A percentile compares a stretch with the other conserved stretches of the same genome.
These are phyloP conservation scores for Nibea coibor DNA, from an alignment of 2,113 vertebrate genomes.

Conservation along the genomic window DNA sequence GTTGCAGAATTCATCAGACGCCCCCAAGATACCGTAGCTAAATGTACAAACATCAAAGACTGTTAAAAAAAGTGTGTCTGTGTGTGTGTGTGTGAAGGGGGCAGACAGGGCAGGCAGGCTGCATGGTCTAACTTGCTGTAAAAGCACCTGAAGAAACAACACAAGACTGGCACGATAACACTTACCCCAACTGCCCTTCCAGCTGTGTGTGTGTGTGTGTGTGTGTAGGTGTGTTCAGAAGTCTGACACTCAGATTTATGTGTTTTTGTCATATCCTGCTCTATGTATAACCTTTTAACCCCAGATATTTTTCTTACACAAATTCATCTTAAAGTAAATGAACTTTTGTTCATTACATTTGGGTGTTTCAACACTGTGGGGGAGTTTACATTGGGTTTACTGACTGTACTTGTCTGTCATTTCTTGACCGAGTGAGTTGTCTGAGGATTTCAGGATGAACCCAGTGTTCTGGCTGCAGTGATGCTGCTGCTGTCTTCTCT, in stretches of 20 bases:
- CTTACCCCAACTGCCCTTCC: constrained; percentile 64
- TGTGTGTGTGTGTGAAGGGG: constrained; percentile 39
- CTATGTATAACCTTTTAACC: constrained; percentile 8
- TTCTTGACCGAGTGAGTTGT: neutral
- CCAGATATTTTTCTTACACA: neutral
- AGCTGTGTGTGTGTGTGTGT: constrained; percentile 29
- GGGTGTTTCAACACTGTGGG: neutral
- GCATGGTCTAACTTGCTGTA: constrained; percentile 77
- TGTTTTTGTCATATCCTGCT: constrained; percentile 26
- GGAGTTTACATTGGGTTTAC: neutral
- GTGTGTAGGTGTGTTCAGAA: neutral
- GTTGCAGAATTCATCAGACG: constrained; percentile 42
- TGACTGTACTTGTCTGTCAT: neutral
- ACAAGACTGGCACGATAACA: constrained; percentile 75
- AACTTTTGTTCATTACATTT: neutral
- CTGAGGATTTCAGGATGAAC: neutral
- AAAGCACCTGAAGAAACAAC: constrained; percentile 85
- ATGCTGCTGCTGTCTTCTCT: neutral
- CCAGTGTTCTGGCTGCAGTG: neutral
- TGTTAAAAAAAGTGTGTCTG: constrained; percentile 1
- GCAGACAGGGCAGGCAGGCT: constrained; percentile 69
- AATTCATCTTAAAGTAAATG: too few relatives aligned
- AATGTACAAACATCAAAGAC: constrained; percentile 76
- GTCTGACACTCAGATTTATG: constrained; percentile 25
- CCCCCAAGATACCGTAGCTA: constrained; percentile 60